These are phyloP conservation scores for Drosophila varians DNA, from an alignment of 1,140 invertebrate species.

Conservation along the genomic window DNA sequence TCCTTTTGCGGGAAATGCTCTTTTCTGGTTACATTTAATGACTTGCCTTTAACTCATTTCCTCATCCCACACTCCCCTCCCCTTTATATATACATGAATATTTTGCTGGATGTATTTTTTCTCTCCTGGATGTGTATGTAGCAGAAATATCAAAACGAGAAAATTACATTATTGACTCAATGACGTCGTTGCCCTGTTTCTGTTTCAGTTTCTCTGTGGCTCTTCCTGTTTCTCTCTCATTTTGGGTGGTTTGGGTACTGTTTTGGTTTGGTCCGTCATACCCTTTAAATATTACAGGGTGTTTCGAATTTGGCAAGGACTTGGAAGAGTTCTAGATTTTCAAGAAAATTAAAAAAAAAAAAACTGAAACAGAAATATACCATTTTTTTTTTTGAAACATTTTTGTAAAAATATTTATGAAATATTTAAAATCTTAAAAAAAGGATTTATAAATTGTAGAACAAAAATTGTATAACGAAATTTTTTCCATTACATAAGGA, in stretches of 20 bases:
- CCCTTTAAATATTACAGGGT: not conserved
- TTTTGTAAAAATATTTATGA: too few relatives aligned
- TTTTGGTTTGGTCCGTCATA: conserved; percentile 4
- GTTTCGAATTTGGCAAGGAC: not conserved
- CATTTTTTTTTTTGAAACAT: too few relatives aligned
- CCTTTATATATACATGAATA: not conserved
- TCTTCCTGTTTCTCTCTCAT: conserved; percentile 33
- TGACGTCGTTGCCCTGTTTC: conserved; percentile 41
- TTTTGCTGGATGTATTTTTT: not conserved
- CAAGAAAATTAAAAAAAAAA: too few relatives aligned
- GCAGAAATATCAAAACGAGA: conserved; percentile 66
- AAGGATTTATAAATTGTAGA: too few relatives aligned
- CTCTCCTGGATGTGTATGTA: not conserved
- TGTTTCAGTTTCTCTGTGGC: conserved; percentile 27
- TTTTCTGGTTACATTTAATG: conserved; percentile 20
- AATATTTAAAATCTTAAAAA: too few relatives aligned
- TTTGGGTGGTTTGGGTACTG: conserved; percentile 27
- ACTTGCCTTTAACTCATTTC: conserved; percentile 18
- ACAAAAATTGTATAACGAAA: too few relatives aligned
- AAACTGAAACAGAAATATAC: too few relatives aligned
- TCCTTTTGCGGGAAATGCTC: conserved; percentile 13
- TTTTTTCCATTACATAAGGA: too few relatives aligned
- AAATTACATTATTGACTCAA: conserved; percentile 76
- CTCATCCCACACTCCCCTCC: not conserved
- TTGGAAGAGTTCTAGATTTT: too few relatives aligned